phyloP scores from a whole-genome alignment of 2,113 vertebrate species.

The Anoura caudifer region DNA sequence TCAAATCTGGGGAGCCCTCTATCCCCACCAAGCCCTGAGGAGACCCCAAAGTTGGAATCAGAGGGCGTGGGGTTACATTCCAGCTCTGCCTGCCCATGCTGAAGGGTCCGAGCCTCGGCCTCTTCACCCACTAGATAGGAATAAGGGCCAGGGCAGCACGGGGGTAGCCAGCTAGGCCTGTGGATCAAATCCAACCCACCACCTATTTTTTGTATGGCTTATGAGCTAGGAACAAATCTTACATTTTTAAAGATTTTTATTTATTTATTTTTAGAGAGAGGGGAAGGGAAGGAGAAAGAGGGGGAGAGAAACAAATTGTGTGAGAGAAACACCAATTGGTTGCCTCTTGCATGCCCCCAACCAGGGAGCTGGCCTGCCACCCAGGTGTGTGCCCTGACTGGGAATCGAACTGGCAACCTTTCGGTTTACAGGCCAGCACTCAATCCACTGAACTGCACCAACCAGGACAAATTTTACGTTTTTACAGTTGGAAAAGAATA shows the following conservation, averaged over 20 bases:
- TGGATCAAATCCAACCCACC: neutral
- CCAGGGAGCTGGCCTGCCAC: too few species aligned
- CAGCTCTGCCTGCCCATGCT: accelerated
- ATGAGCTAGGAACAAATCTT: neutral
- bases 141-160: neutral
- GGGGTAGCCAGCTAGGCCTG: neutral
- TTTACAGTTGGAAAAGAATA: neutral
- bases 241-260: neutral
- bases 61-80: neutral
- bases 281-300: too few species aligned
- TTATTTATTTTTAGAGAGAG: too few species aligned
- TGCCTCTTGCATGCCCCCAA: too few species aligned
- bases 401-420: too few species aligned
- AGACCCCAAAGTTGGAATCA: neutral
- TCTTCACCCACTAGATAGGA: neutral
- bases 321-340: too few species aligned
- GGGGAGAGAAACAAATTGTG: too few species aligned
- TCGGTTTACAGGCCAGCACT: too few species aligned
- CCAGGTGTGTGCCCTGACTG: too few species aligned
- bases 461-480: neutral
- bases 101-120: neutral
- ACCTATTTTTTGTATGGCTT: accelerated
- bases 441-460: too few species aligned
- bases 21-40: neutral
- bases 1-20: neutral